Evolutionary conservation across 2,888 invertebrate species (phyloP), one percentile per base, ranked within the genome.

Genomic region (Heteromyza rotundicornis): DNA sequence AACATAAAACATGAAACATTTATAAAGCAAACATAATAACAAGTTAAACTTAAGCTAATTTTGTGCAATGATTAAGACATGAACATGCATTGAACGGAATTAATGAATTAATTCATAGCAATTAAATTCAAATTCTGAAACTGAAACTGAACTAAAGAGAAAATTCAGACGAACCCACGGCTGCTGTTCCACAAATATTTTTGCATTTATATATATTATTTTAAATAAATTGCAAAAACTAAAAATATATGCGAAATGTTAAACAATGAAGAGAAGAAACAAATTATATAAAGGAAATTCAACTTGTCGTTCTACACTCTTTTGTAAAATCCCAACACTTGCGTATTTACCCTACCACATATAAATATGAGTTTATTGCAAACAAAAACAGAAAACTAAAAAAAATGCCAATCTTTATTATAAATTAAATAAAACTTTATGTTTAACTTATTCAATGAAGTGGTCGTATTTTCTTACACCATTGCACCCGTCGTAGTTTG

Each of bases 1-100:
- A 71, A 72, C 71, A 77, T 76, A 77, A 68, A 69, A 72, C 65
- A 54, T 35, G 69, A 50, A 57, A 66, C 57, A 22, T 40, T 52
- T 32, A 20, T 20, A 50, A 51, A 24, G 22, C 32, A 49, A 49
- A 58, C 22, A 63, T 52, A 44, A 51, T 24, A 64, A 59, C 17
- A 64, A 64, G 44, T n/a, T 47, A 62, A 64, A 65, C 59, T 55
- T 62, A 62, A 62, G 62, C 59, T 40, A 65, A 66, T 67, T 70
- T 72, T 75, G 77, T 75, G 75, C 75, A 75, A 75, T 75, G 75
- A 70, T 73, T 65, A 74, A 69, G 65, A 70, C 63, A 64, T 64
- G 64, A 70, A 62, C 7, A 47, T 40, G 40, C 40, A 40, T n/a
- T 40, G 40, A 40, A 40, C 2, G 2, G 40, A 40, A 40, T 32